A percentile compares a stretch with the other conserved stretches of the same genome.
Conservation (phyloP, 2,113 vertebrate genomes). For the Oreocharis arfaki region DNA sequence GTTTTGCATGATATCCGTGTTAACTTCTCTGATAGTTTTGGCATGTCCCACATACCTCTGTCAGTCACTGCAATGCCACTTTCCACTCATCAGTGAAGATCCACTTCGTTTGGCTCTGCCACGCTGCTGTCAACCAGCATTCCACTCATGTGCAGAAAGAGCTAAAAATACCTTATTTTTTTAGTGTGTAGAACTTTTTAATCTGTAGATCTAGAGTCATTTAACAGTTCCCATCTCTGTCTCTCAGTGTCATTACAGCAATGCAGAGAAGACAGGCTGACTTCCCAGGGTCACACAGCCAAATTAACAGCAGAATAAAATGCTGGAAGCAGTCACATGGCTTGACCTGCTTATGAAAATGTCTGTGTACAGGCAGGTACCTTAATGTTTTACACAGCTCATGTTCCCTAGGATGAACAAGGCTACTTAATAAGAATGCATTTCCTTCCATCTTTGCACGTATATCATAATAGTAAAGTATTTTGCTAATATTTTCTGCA, state of each 20-base stretch:
- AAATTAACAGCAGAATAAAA: background rate
- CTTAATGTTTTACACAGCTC: background rate
- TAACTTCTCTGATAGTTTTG: background rate
- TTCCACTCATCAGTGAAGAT: background rate
- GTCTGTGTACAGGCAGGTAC: background rate
- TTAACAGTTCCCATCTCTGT: background rate
- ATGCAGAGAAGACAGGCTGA: background rate
- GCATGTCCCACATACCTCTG: background rate
- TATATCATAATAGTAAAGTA: background rate
- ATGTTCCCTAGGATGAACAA: background rate
- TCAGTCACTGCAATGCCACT: background rate
- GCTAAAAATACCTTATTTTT: background rate
- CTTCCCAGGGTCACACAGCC: background rate
- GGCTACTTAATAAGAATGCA: background rate
- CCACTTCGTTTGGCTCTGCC: background rate
- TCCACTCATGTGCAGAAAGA: background rate
- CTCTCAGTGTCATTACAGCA: background rate
- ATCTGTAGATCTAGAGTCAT: background rate
- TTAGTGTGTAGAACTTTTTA: background rate
- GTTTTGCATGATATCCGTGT: background rate
- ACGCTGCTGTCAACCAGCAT: background rate
- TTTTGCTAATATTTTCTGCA: background rate
- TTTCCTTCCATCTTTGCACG: background rate
- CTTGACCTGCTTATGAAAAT: background rate
- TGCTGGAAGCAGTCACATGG: background rate